These are phyloP conservation scores for Hypotaenidia philippensis DNA, from an alignment of 2,797 vertebrate species.

Conservation along the genomic window DNA sequence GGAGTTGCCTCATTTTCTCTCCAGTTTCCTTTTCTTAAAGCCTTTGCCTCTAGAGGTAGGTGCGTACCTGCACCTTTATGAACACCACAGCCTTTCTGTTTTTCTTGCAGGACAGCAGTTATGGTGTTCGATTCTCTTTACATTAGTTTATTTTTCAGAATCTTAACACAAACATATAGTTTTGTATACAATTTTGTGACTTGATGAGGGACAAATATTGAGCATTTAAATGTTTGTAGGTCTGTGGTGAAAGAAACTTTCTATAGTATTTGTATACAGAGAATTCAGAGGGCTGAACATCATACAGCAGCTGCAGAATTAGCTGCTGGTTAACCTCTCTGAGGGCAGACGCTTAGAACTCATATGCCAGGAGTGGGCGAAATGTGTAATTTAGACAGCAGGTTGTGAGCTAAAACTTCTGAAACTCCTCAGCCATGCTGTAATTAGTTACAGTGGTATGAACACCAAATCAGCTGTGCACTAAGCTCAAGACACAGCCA, in stretches of 20 bases:
- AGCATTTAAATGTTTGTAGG: background rate
- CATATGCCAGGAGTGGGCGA: background rate
- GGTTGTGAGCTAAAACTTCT: conserved; percentile 36
- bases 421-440: conserved; percentile 26
- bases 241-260: background rate
- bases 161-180: background rate
- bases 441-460: conserved; percentile 48
- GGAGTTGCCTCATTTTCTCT: background rate
- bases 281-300: background rate
- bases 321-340: background rate
- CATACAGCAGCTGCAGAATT: background rate
- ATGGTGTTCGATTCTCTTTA: background rate
- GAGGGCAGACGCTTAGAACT: background rate
- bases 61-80: background rate
- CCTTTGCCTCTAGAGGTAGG: background rate
- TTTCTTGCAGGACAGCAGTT: background rate
- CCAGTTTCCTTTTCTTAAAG: background rate
- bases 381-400: background rate
- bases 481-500: conserved; percentile 48
- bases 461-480: conserved; percentile 28
- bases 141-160: background rate
- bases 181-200: background rate
- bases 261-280: background rate
- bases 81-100: background rate
- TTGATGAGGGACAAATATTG: rapidly evolving